phyloP scores from a whole-genome alignment of 1,140 invertebrate species.

The Holotrichia oblita region DNA sequence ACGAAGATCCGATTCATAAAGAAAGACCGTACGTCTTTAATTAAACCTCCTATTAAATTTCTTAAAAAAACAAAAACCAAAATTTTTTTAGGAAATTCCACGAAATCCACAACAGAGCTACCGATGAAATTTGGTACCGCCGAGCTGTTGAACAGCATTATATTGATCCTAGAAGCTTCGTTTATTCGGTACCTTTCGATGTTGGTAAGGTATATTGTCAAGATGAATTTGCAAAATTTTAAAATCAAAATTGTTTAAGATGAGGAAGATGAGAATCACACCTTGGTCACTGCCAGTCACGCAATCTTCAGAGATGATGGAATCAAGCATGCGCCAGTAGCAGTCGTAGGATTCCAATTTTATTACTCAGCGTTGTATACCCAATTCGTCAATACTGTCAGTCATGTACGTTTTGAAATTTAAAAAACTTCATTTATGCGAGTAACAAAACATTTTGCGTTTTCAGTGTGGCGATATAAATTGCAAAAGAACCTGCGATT shows the following conservation, averaged over 20 bases:
- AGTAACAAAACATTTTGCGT: not conserved
- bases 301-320: slow-evolving; percentile 80
- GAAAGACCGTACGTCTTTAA: slow-evolving; percentile 52
- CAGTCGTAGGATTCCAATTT: slow-evolving; percentile 92
- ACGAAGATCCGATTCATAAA: slow-evolving; percentile 48
- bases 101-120: slow-evolving; percentile 78
- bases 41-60: not conserved
- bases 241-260: slow-evolving; percentile 58
- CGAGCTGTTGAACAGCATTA: slow-evolving; percentile 91
- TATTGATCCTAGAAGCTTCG: slow-evolving; percentile 82
- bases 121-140: slow-evolving; percentile 93
- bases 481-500: slow-evolving; percentile 74
- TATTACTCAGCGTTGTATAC: slow-evolving; percentile 78
- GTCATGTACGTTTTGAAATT: slow-evolving; percentile 60
- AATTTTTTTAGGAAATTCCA: slow-evolving; percentile 74
- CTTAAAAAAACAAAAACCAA: not conserved
- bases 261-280: slow-evolving; percentile 69
- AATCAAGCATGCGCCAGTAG: slow-evolving; percentile 79
- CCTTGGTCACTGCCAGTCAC: slow-evolving; percentile 86
- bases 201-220: slow-evolving; percentile 64
- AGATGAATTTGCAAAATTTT: not conserved
- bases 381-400: slow-evolving; percentile 83
- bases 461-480: slow-evolving; percentile 67
- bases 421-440: not conserved
- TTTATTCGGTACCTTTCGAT: slow-evolving; percentile 87